These are phyloP conservation scores for Bergia puertoricense DNA, from an alignment of 92 coral and sea anemone species.

Conservation along the genomic window DNA sequence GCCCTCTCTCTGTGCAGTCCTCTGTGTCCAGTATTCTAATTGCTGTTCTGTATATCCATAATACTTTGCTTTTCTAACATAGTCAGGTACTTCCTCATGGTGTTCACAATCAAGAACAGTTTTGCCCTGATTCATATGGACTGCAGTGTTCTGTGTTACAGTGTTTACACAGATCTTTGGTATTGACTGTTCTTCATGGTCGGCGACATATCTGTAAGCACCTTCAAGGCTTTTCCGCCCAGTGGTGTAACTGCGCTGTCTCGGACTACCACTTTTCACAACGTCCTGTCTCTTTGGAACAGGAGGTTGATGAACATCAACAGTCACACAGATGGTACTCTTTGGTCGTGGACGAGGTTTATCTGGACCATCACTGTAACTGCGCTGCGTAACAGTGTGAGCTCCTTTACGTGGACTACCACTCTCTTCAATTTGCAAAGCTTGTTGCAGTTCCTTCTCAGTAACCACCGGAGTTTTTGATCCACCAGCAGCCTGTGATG, in stretches of 20 bases:
- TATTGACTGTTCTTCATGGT: neutral
- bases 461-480: constrained; percentile 3
- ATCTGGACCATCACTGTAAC: constrained; percentile 5
- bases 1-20: constrained; percentile 21
- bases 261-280: constrained; percentile 1
- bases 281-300: constrained; percentile 12
- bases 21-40: constrained; percentile 39
- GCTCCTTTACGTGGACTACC: constrained; percentile 10
- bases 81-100: constrained; percentile 7
- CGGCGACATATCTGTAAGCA: neutral
- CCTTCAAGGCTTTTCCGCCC: constrained; percentile 6
- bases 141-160: constrained; percentile 7
- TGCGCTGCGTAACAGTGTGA: constrained; percentile 14
- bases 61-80: constrained; percentile 34
- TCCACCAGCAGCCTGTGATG: neutral
- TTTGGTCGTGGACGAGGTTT: constrained; percentile 19
- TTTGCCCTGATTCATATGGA: neutral
- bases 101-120: neutral
- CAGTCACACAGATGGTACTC: constrained; percentile 12
- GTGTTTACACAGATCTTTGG: neutral
- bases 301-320: constrained; percentile 2
- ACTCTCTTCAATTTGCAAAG: constrained; percentile 16
- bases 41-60: constrained; percentile 42
- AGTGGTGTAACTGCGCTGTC: neutral
- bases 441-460: constrained; percentile 25